phyloP scores from a whole-genome alignment of 2,113 vertebrate genomes.

The Sylvilagus bachmani region DNA sequence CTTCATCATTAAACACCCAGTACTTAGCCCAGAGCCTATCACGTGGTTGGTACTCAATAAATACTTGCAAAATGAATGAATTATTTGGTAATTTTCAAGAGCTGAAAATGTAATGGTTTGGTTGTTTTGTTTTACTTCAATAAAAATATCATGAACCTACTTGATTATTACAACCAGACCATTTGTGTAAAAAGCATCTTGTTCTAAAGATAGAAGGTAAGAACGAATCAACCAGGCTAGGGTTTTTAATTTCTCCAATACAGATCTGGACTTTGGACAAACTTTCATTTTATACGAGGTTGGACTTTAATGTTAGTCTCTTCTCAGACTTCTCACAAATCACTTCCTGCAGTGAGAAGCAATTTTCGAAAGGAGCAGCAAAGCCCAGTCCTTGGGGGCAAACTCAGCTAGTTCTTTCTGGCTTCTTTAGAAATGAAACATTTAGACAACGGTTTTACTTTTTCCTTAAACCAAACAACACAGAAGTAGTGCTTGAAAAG shows the following conservation, averaged over 20 bases:
- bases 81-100: slow-evolving; percentile 37
- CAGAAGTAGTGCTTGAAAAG: not conserved
- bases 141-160: slow-evolving; percentile 14
- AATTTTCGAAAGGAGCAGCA: slow-evolving; percentile 62
- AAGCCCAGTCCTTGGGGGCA: slow-evolving; percentile 11
- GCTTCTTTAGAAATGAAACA: slow-evolving; percentile 74
- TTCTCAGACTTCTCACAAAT: slow-evolving; percentile 57
- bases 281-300: slow-evolving; percentile 54
- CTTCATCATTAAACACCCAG: slow-evolving; percentile 1
- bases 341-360: slow-evolving; percentile 58
- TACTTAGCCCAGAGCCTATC: not conserved
- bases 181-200: not conserved
- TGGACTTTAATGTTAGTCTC: slow-evolving; percentile 65
- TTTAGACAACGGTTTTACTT: not conserved
- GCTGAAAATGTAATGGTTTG: slow-evolving; percentile 6
- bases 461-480: slow-evolving; percentile 47
- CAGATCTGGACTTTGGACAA: slow-evolving; percentile 21
- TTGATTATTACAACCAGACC: not conserved
- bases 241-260: slow-evolving; percentile 17
- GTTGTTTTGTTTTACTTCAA: not conserved
- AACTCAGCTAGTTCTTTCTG: slow-evolving; percentile 61
- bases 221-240: not conserved
- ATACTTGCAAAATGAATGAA: slow-evolving; percentile 12
- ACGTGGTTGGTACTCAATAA: not conserved
- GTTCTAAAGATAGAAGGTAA: slow-evolving; percentile 40